Conservation (phyloP, 2,797 vertebrate genomes). For the Neopelma chrysocephalum region DNA sequence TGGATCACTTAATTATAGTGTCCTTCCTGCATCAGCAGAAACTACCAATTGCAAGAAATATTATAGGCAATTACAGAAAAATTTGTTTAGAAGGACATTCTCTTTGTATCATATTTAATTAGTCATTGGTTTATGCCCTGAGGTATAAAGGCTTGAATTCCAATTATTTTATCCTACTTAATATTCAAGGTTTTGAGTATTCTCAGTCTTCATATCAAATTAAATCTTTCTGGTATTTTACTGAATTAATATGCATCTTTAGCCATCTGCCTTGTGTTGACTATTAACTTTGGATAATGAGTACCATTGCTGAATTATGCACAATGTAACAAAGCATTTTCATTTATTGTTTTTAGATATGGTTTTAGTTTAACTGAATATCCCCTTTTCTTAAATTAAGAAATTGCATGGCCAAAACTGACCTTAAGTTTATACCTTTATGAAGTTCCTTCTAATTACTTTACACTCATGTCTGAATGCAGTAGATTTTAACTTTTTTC, state of each 20-base stretch:
- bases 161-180: conserved; percentile 12
- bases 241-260: neutral
- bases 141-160: neutral
- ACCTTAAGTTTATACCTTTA: neutral
- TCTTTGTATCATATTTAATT: neutral
- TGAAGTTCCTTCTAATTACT: neutral
- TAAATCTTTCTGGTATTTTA: neutral
- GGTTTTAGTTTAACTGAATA: neutral
- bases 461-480: neutral
- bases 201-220: neutral
- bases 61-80: neutral
- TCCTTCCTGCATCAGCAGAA: neutral
- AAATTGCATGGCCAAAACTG: neutral
- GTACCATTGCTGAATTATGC: neutral
- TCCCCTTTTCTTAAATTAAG: neutral
- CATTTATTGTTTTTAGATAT: neutral
- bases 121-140: neutral
- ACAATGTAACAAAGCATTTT: neutral
- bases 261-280: neutral
- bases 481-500: neutral
- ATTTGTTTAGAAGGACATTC: neutral
- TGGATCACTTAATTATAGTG: neutral
- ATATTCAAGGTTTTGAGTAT: neutral
- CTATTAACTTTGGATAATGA: conserved; percentile 9
- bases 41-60: neutral